These are phyloP conservation scores for Tachycineta bicolor DNA, from an alignment of 2,113 vertebrate genomes.

Conservation along the genomic window DNA sequence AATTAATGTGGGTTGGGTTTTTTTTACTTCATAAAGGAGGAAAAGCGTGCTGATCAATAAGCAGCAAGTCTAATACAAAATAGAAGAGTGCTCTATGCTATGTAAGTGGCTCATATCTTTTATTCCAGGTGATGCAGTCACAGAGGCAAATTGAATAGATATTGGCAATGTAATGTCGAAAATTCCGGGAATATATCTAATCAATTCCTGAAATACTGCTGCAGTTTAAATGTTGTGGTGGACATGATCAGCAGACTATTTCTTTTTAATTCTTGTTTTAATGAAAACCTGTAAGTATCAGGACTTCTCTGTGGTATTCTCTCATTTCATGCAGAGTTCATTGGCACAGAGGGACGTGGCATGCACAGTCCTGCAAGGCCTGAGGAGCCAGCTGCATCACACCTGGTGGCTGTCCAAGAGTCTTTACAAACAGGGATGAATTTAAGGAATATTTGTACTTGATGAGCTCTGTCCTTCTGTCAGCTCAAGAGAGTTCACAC, in stretches of 20 bases:
- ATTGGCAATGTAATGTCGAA: not conserved
- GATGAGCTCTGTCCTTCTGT: not conserved
- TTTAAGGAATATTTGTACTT: not conserved
- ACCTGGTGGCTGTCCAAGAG: not conserved
- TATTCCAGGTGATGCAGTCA: not conserved
- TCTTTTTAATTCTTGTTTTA: not conserved
- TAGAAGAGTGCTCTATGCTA: not conserved
- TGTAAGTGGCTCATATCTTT: not conserved
- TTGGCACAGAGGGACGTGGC: not conserved
- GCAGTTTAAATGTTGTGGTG: not conserved
- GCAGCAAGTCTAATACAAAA: not conserved
- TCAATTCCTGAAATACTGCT: not conserved
- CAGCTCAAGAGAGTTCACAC: not conserved
- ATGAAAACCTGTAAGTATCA: not conserved
- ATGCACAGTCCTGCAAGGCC: not conserved
- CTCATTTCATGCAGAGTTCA: not conserved
- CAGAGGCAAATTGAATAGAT: not conserved
- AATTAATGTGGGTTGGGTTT: not conserved
- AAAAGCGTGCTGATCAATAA: not conserved
- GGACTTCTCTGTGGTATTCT: not conserved
- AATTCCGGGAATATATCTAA: not conserved
- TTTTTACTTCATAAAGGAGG: not conserved
- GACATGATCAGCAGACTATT: not conserved
- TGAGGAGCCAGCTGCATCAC: not conserved
- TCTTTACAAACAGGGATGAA: not conserved